Base-by-base conservation (phyloP, 2,113 vertebrate genomes). In the Aix galericulata region DNA sequence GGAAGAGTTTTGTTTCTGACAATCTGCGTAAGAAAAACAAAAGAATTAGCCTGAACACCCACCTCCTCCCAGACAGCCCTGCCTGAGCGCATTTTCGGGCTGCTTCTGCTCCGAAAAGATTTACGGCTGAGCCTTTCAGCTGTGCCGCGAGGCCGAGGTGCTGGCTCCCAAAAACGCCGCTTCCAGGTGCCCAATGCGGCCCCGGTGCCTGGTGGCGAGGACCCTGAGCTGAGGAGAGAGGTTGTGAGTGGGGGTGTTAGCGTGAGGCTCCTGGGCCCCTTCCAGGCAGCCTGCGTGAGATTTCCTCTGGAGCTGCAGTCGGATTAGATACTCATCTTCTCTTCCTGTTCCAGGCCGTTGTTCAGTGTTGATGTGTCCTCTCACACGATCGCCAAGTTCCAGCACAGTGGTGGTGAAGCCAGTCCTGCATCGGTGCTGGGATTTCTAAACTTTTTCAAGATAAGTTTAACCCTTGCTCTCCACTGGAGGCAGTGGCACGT, bases 331-430 rank as follows among this genome's bases (percentile, higher is more conserved):
- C 67, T 94, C 91, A 93, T 97, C 95, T 96, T 82, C 94, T 91
- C 93, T 93, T 96, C 94, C 95, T 96, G 86, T 94, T 94, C 95
- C 95, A 95, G 92, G 82, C 91, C 64, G 58, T 92, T 95, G 95
- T 92, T 96, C 87, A 91, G 95, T 77, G 95, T 95, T 96, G 95
- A 93, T 96, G 94, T 95, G 95, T 96, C 94, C 92, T 93, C 96
- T 88, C 67, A 86, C 82, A 64, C 32, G 3, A 5, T n/a, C 93
- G 93, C 95, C 93, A 97, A 88, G 69, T 93, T 95, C 91, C 93
- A 95, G 68, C 78, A 11, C 81, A 71, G 88, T 82, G 91, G n/a
- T 96, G 77, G 77, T 85, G 67, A 94, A 92, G 91, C 81, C 82
- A 75, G 73, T 86, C 80, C 88, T 53, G 6, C 2, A 1, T 64